Conservation (phyloP, 2,113 vertebrate species). For the Naja naja region DNA sequence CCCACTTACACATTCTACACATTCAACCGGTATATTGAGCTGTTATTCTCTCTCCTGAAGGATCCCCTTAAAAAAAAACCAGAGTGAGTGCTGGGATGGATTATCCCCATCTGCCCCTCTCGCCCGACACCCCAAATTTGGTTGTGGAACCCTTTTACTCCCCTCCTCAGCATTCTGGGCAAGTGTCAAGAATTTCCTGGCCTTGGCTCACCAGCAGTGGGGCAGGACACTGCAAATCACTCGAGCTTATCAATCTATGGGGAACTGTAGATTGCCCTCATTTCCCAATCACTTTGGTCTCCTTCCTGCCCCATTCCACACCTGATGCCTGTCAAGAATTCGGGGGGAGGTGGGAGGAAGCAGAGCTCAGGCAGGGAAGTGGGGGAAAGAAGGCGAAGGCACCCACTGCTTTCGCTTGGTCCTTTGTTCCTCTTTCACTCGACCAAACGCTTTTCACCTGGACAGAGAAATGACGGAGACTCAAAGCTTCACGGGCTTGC, state of each 20-base stretch:
- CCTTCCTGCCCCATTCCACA: slow-evolving; percentile 7
- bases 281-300: neutral
- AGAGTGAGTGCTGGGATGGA: slow-evolving; percentile 44
- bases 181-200: slow-evolving; percentile 46
- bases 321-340: slow-evolving; percentile 63
- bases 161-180: slow-evolving; percentile 9
- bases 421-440: slow-evolving; percentile 80
- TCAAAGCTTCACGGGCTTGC: too few species aligned
- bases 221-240: slow-evolving; percentile 40
- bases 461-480: too few species aligned
- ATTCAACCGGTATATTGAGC: slow-evolving; percentile 65
- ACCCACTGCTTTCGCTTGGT: slow-evolving; percentile 63
- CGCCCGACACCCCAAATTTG: slow-evolving; percentile 32
- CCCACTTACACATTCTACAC: slow-evolving; percentile 31
- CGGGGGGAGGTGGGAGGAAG: slow-evolving; percentile 17
- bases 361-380: too few species aligned
- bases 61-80: slow-evolving; percentile 45
- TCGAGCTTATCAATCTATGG: neutral
- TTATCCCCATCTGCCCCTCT: slow-evolving; percentile 36
- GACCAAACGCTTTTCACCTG: too few species aligned
- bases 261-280: neutral
- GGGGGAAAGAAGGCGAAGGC: neutral
- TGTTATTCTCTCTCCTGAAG: slow-evolving; percentile 34
- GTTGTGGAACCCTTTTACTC: neutral
- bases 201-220: slow-evolving; percentile 26